Percentiles rank a stretch among this genome's conserved stretches.
phyloP scores from a whole-genome alignment of 2,888 invertebrate species.

The Hydroisotoma schaefferi region DNA sequence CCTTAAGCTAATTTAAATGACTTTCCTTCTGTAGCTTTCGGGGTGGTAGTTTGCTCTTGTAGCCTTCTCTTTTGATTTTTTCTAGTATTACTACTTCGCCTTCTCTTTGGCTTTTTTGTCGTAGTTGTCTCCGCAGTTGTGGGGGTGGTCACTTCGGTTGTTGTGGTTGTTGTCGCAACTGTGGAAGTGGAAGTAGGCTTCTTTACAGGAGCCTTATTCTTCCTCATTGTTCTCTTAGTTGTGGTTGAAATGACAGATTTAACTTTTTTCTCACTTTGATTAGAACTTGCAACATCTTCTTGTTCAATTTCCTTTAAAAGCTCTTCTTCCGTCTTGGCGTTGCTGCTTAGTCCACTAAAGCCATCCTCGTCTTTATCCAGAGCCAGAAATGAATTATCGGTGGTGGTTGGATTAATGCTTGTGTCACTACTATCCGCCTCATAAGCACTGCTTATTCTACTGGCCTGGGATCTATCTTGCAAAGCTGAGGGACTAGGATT shows the following conservation, averaged over 20 bases:
- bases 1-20: background rate
- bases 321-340: background rate
- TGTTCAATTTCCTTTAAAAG: background rate
- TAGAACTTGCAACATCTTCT: background rate
- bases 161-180: background rate
- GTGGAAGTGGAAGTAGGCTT: background rate
- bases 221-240: background rate
- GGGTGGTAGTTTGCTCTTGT: background rate
- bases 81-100: background rate
- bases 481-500: background rate
- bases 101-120: conserved; percentile 1
- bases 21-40: background rate
- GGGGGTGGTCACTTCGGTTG: background rate
- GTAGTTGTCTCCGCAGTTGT: background rate
- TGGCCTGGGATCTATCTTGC: background rate
- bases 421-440: no score
- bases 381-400: background rate
- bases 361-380: background rate
- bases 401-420: background rate
- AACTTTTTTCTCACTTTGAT: background rate
- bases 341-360: no score
- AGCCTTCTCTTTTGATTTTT: background rate
- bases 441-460: background rate
- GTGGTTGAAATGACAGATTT: background rate
- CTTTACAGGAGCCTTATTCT: background rate